Evolutionary conservation across 2,113 vertebrate genomes (phyloP).

Genomic region (Zosterops pallidus): DNA sequence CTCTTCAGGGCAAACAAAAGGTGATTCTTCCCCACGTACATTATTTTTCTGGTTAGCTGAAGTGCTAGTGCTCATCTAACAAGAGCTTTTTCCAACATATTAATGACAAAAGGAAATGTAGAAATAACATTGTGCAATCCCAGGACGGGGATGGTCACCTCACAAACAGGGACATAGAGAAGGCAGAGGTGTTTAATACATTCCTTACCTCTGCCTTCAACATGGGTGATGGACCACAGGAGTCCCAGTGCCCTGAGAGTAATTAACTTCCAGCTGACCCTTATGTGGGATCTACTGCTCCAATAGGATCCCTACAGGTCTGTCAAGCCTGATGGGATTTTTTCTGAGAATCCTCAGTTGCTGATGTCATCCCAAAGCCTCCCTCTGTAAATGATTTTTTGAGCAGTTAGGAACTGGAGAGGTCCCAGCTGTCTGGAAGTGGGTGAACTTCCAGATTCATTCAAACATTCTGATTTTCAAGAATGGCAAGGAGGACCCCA

Average conservation of each 20-base stretch:
- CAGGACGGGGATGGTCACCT: background rate
- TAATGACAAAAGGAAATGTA: background rate
- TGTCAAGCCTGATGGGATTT: background rate
- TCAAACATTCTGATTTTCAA: background rate
- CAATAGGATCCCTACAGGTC: background rate
- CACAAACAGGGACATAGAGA: background rate
- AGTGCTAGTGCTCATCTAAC: background rate
- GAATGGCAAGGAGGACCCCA: background rate
- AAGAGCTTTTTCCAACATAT: background rate
- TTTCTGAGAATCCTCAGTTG: background rate
- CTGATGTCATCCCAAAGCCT: background rate
- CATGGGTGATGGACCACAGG: accelerated
- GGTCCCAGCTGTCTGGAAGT: background rate
- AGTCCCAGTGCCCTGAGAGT: background rate
- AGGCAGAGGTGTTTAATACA: background rate
- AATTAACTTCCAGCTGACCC: background rate
- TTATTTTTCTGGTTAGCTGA: constrained; percentile 28
- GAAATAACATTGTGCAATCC: background rate
- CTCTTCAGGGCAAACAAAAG: constrained; percentile 37
- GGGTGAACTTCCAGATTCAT: background rate
- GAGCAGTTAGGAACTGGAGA: background rate
- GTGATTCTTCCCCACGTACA: background rate
- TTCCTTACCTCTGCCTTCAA: background rate
- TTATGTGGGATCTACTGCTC: background rate
- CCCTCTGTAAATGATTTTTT: background rate